Conservation (phyloP, 2,797 vertebrate species). For the Sebastes oblongus region DNA sequence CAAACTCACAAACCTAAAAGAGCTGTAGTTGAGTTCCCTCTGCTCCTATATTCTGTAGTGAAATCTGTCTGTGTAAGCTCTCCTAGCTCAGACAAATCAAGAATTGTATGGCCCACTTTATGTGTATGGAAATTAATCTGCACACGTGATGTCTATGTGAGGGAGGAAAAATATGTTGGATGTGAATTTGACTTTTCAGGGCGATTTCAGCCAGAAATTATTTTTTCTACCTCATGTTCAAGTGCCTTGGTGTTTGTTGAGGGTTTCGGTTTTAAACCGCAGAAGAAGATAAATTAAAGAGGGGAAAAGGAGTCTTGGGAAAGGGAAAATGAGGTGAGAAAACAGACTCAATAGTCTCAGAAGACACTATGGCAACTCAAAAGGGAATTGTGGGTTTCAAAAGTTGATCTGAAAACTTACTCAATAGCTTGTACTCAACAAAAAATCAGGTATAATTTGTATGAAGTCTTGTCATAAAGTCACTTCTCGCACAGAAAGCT, state of each 20-base stretch:
- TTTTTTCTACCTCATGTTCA: conserved; percentile 23
- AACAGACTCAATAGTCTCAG: conserved; percentile 5
- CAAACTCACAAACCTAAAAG: conserved; percentile 9
- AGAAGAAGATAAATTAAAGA: background rate
- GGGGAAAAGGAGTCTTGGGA: background rate
- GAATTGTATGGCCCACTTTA: background rate
- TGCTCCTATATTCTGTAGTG: background rate
- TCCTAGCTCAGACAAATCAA: background rate
- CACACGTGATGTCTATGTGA: background rate
- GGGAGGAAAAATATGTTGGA: background rate
- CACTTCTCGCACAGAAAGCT: background rate
- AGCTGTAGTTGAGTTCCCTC: conserved; percentile 18
- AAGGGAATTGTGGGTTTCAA: background rate
- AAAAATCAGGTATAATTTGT: background rate
- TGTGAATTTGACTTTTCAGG: conserved; percentile 15
- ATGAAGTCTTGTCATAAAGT: background rate
- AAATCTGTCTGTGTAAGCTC: background rate
- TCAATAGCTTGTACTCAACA: background rate
- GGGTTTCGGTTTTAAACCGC: conserved; percentile 43
- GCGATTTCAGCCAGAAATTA: background rate
- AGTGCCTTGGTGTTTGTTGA: conserved; percentile 26
- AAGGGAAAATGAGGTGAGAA: conserved; percentile 27
- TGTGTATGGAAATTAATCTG: background rate
- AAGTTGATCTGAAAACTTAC: background rate
- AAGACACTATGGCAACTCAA: background rate